Percentiles rank a stretch among this genome's conserved stretches.
phyloP scores from a whole-genome alignment of 23 tunicate genomes.

The Halocynthia aurantium region DNA sequence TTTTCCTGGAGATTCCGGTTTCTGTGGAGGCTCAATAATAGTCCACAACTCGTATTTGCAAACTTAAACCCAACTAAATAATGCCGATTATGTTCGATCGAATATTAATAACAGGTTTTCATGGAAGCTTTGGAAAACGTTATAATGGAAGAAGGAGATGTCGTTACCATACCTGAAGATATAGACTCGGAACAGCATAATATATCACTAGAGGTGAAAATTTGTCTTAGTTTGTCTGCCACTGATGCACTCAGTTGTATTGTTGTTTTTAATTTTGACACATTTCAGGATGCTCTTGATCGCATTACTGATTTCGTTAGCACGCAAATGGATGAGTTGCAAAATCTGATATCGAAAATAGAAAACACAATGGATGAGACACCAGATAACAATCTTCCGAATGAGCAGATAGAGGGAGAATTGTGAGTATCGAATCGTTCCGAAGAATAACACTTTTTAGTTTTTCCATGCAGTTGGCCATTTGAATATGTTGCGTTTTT shows the following conservation, averaged over 20 bases:
- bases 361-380: slow-evolving; percentile 5
- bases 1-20: neutral
- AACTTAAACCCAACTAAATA: neutral
- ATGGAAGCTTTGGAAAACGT: slow-evolving; percentile 1
- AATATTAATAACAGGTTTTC: neutral
- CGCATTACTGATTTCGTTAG: neutral
- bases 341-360: slow-evolving; percentile 1
- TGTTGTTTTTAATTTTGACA: neutral
- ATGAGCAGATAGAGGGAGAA: too few species aligned
- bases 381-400: too few species aligned
- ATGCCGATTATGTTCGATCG: neutral
- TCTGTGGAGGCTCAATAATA: too few species aligned
- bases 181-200: slow-evolving; percentile 3
- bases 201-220: neutral
- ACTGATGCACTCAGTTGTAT: neutral
- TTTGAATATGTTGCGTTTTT: too few species aligned
- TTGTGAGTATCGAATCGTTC: too few species aligned
- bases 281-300: slow-evolving; percentile 8
- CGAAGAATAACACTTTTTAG: too few species aligned
- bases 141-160: neutral
- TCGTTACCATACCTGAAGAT: neutral
- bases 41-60: too few species aligned
- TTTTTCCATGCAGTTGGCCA: too few species aligned
- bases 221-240: too few species aligned
- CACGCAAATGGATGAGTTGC: neutral